Conservation (phyloP, 92 coral and sea anemone genomes). For the Zoanthus sansibaricus region DNA sequence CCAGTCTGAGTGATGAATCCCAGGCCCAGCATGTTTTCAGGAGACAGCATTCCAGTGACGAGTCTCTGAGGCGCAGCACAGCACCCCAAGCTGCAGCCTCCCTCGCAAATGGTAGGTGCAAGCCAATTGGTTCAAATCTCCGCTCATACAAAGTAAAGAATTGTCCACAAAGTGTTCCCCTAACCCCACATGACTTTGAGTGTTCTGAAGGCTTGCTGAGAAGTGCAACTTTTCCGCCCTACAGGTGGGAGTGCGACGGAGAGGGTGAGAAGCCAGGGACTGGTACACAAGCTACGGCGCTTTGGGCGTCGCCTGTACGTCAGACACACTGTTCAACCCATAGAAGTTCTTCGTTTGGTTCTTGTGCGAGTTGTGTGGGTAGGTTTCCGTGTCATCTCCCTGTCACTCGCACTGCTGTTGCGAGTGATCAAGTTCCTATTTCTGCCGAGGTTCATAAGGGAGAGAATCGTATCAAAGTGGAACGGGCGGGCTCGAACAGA, state of each 20-base stretch:
- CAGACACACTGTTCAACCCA: slow-evolving; percentile 70
- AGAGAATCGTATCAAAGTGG: slow-evolving; percentile 3
- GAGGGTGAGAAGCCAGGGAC: slow-evolving; percentile 25
- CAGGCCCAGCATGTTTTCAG: slow-evolving; percentile 24
- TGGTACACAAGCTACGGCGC: slow-evolving; percentile 54
- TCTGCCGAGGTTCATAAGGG: slow-evolving; percentile 17
- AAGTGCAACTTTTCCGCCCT: slow-evolving; percentile 87
- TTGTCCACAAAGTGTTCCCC: slow-evolving; percentile 48
- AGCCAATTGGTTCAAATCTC: slow-evolving; percentile 44
- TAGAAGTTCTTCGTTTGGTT: slow-evolving; percentile 73
- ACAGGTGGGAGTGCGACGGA: slow-evolving; percentile 73
- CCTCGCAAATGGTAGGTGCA: slow-evolving; percentile 36
- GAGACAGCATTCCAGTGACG: slow-evolving; percentile 26
- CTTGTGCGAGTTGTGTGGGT: slow-evolving; percentile 68
- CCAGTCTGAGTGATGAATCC: slow-evolving; percentile 53
- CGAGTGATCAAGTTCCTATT: slow-evolving; percentile 22
- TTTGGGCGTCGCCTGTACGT: slow-evolving; percentile 59
- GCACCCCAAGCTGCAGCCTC: neutral
- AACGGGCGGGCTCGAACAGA: neutral
- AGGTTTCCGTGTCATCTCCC: slow-evolving; percentile 31
- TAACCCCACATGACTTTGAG: slow-evolving; percentile 30
- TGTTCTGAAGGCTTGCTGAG: slow-evolving; percentile 70
- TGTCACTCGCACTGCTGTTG: slow-evolving; percentile 32
- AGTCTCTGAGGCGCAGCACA: neutral
- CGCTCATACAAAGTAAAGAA: slow-evolving; percentile 50